Conservation (phyloP, 2,888 invertebrate genomes). For the Hypomecis punctinalis region DNA sequence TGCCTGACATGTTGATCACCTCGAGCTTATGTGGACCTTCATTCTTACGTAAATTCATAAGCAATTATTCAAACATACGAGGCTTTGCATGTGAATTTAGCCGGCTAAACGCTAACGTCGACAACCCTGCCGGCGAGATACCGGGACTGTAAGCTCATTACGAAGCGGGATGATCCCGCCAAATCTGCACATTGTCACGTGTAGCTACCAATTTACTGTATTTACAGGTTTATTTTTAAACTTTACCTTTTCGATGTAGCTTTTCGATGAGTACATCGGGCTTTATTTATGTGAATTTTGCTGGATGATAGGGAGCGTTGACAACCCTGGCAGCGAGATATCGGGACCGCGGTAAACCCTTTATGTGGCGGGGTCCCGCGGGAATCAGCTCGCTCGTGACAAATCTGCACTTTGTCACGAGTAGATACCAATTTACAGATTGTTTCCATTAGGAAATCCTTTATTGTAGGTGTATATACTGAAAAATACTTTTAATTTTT, state of each 20-base stretch:
- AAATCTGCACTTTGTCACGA: slow-evolving; percentile 36
- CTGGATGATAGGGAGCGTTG: too few relatives aligned
- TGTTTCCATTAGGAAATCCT: slow-evolving; percentile 20
- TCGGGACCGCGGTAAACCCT: too few relatives aligned
- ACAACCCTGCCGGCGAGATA: slow-evolving; percentile 12
- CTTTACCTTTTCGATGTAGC: too few relatives aligned
- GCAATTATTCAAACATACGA: slow-evolving; percentile 4
- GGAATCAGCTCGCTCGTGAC: slow-evolving; percentile 31
- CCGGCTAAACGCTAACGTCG: slow-evolving; percentile 1
- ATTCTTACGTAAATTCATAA: not conserved
- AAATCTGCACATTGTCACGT: slow-evolving; percentile 36
- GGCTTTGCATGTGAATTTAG: slow-evolving; percentile 10
- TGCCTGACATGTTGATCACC: too few relatives aligned
- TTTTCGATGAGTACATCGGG: too few relatives aligned
- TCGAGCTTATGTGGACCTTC: not conserved
- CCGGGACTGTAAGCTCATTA: slow-evolving; percentile 30
- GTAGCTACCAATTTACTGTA: slow-evolving; percentile 13
- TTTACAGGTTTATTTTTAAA: too few relatives aligned
- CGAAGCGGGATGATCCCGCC: slow-evolving; percentile 34
- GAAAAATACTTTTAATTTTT: too few relatives aligned
- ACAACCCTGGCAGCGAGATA: too few relatives aligned
- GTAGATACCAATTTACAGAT: slow-evolving; percentile 19
- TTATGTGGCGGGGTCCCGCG: slow-evolving; percentile 18
- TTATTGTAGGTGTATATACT: too few relatives aligned
- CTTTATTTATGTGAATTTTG: too few relatives aligned